Evolutionary conservation across 2,888 invertebrate species (phyloP), one percentile per base, ranked within the genome.

Genomic region (Stenotaenia linearis): DNA sequence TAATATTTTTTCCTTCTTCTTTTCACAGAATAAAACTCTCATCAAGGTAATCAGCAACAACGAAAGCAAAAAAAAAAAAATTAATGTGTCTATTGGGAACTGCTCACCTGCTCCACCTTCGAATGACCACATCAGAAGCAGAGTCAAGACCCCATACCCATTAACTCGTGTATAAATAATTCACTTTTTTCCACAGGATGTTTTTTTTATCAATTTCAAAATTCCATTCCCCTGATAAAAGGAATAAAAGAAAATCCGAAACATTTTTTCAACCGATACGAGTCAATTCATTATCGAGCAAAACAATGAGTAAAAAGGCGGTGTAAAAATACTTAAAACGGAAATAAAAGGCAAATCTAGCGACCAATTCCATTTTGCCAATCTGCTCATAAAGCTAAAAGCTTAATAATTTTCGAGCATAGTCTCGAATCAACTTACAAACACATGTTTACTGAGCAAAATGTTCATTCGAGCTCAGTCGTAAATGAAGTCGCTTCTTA

Each of bases 401-500:
- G 61, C 61, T 61, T 61, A 61, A 61, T 61, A 61, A 61, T 61
- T 61, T 61, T 61, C 61, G 23, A 61, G 61, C 61, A 61, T 28
- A 25, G 61, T 45, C 61, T 61, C 61, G 61, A 61, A 61, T 61
- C 61, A 61, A 61, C 61, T 61, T 61, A 61, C 61, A 61, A 61
- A 61, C 61, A 61, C 61, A 61, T 61, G 61, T 61, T 61, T 61
- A 61, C 61, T 61, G 61, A 61, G 61, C 61, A 61, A 61, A 61
- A 61, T 28, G 61, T 61, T 61, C 61, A 61, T 28, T 61, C 25
- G 61, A 18, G 45, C 45, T 45, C 61, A 25, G 61, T 61, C 61
- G 61, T 61, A 61, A 61, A 61, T 61, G 61, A 61, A 61, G 61
- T 61, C 61, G 61, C 61, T 61, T 61, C 61, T 61, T 61, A 61